Conservation (phyloP, 2,888 invertebrate species). For the Melikaiella ostensackeni region DNA sequence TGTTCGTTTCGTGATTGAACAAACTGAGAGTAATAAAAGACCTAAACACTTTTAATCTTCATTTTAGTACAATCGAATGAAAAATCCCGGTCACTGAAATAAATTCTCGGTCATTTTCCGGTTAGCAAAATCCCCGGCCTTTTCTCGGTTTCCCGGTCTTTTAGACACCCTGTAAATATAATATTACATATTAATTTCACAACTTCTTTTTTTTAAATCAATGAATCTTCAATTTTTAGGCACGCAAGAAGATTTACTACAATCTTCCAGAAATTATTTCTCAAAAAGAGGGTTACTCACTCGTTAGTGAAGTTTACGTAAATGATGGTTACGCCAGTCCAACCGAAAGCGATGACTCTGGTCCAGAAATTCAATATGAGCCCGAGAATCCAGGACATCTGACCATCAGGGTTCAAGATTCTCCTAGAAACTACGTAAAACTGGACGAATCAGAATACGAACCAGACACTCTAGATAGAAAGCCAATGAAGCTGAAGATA, state of each 20-base stretch:
- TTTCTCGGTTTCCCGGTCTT: too few species aligned
- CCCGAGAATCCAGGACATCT: conserved; percentile 86
- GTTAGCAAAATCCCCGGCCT: too few species aligned
- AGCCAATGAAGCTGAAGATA: conserved; percentile 81
- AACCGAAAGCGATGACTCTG: conserved; percentile 78
- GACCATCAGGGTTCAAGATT: conserved; percentile 90
- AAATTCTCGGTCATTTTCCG: too few species aligned
- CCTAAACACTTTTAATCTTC: too few species aligned
- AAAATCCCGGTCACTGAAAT: too few species aligned
- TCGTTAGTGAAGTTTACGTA: conserved; percentile 89
- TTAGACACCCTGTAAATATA: too few species aligned
- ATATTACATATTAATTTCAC: too few species aligned
- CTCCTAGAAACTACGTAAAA: conserved; percentile 86
- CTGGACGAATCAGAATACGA: conserved; percentile 90
- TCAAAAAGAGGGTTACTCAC: conserved; percentile 81
- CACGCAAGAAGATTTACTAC: conserved; percentile 60
- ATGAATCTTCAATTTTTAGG: conserved; percentile 33
- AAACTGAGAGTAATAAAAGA: too few species aligned
- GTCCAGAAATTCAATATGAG: conserved; percentile 80
- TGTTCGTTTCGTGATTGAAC: too few species aligned
- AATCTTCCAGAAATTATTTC: conserved; percentile 79
- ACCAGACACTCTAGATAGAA: conserved; percentile 91
- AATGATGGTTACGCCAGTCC: conserved; percentile 83
- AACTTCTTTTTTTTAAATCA: too few species aligned
- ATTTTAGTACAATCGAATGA: too few species aligned